Evolutionary conservation across 2,797 vertebrate genomes (phyloP).

Genomic region (Acrossocheilus fasciatus): DNA sequence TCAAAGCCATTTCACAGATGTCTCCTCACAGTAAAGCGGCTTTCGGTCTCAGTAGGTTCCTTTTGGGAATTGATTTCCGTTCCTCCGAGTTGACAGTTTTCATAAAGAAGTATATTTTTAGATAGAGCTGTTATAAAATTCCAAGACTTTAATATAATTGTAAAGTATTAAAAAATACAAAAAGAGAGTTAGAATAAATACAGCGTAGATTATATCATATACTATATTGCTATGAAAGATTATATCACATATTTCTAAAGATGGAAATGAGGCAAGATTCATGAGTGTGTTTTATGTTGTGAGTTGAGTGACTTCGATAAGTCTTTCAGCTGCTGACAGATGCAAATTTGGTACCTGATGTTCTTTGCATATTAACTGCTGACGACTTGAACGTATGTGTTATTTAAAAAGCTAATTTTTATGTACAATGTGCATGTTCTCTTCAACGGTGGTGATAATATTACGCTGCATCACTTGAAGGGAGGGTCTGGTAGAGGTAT

Average conservation of each 20-base stretch:
- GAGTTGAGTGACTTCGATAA: conserved; percentile 54
- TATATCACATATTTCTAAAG: conserved; percentile 39
- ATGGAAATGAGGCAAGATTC: conserved; percentile 24
- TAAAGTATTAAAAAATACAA: conserved; percentile 53
- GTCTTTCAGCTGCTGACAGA: conserved; percentile 59
- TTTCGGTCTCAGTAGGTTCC: conserved; percentile 57
- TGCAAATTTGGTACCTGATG: conserved; percentile 51
- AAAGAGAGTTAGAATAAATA: conserved; percentile 37
- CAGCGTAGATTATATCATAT: conserved; percentile 34
- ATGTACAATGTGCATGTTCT: conserved; percentile 68
- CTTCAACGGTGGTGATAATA: conserved; percentile 30
- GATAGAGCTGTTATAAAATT: conserved; percentile 59
- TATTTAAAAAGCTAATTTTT: conserved; percentile 58
- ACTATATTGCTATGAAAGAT: conserved; percentile 42
- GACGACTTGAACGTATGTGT: conserved; percentile 41
- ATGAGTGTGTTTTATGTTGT: conserved; percentile 39
- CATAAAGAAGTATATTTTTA: conserved; percentile 67
- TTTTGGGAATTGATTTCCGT: conserved; percentile 48
- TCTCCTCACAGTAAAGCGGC: conserved; percentile 66
- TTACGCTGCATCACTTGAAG: conserved; percentile 25
- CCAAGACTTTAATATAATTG: conserved; percentile 61
- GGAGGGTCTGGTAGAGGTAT: conserved; percentile 12
- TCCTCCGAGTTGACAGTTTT: conserved; percentile 54
- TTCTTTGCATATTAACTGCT: conserved; percentile 33
- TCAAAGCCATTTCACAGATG: conserved; percentile 62